Evolutionary conservation across 2,113 vertebrate species (phyloP), one percentile per base, ranked within the genome.

Genomic region (Platichthys stellatus): DNA sequence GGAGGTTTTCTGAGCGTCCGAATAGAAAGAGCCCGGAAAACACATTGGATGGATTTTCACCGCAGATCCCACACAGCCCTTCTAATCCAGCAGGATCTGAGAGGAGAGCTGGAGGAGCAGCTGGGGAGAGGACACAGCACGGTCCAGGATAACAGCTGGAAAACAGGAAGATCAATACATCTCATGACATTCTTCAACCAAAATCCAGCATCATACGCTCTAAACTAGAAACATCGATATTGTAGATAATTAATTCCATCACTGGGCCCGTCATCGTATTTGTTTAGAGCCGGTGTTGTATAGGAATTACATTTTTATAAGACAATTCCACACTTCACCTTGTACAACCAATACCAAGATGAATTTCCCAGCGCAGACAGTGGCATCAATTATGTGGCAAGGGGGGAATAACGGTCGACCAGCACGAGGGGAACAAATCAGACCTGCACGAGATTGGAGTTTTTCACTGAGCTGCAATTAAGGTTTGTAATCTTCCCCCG

Each of bases 21-120:
- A 76, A 63, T 74, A 38, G 35, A 1, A 3, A 72, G 74, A 57
- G 54, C 45, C 35, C 65, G 57, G 40, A 68, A 58, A 68, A 58
- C 51, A 74, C 63, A 65, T 63, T 72, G 61, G 63, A 26, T 20
- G 79, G n/a, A 80, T 85, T 72, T 57, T 62, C 6, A 11, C 23
- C 45, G 17, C 69, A 64, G 14, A n/a, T 78, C 76, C 80, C 3
- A 31, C 63, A 8, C 15, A 63, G 63, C 3, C 3, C 43, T 26
- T 0, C 13, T 2, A 54, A 43, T 24, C n/a, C 18, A 59, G 40
- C 59, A 45, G 67, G 69, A 82, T 80, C 20, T 61, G 28, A 40
- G 54, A 35, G 59, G 64, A 23, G 54, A 15, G 14, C 43, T 14
- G 3, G 43, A 45, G 66, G 65, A 59, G 53, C n/a, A 54, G 31